Conservation (phyloP, 2,113 vertebrate genomes). For the Dendropsophus ebraccatus region DNA sequence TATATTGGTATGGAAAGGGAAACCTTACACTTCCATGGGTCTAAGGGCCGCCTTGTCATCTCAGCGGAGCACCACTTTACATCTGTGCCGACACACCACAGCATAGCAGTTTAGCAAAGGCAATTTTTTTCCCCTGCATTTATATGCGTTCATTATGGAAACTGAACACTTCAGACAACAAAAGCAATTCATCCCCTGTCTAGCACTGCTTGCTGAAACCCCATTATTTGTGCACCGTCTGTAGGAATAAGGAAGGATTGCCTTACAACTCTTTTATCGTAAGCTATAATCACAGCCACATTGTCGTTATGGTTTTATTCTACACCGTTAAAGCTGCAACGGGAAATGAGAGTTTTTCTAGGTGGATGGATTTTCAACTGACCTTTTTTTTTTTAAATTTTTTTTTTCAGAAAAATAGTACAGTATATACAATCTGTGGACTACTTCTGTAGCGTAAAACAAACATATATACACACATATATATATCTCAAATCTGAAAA, state of each 20-base stretch:
- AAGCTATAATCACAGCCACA: background rate
- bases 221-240: background rate
- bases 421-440: too few relatives aligned
- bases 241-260: background rate
- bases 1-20: background rate
- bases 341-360: background rate
- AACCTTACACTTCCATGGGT: background rate
- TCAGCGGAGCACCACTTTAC: constrained; percentile 1
- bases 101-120: constrained; percentile 25
- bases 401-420: too few relatives aligned
- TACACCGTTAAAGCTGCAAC: background rate
- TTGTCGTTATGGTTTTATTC: background rate
- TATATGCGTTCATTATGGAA: constrained; percentile 18
- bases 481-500: too few relatives aligned
- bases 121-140: constrained; percentile 38
- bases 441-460: too few relatives aligned
- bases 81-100: background rate
- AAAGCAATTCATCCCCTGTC: constrained; percentile 27
- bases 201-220: background rate
- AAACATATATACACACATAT: too few relatives aligned
- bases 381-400: background rate
- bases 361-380: background rate
- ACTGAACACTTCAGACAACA: constrained; percentile 23
- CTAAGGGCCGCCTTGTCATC: background rate
- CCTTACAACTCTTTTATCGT: background rate